phyloP scores from a whole-genome alignment of 2,888 invertebrate genomes.

The Sialis fuliginosa region DNA sequence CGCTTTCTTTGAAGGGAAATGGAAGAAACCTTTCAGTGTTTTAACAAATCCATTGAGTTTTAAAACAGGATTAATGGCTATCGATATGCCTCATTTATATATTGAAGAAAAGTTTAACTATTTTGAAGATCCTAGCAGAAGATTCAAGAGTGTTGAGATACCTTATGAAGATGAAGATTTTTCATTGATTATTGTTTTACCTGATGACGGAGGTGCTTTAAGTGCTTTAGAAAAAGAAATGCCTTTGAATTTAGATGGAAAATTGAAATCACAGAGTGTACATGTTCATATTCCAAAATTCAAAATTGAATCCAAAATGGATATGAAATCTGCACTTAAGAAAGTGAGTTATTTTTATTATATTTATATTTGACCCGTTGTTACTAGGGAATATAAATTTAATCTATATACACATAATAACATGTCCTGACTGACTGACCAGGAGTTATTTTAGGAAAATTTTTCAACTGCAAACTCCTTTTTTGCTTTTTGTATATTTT shows the following conservation, averaged over 20 bases:
- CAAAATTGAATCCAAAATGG: conserved; percentile 13
- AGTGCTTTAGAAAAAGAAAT: conserved; percentile 8
- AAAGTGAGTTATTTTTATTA: conserved; percentile 29
- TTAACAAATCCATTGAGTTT: conserved; percentile 10
- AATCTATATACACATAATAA: no score
- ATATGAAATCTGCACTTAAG: conserved; percentile 33
- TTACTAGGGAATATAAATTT: no score
- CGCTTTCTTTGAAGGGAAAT: conserved; percentile 19
- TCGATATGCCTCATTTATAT: conserved; percentile 18
- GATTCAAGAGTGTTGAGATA: conserved; percentile 18
- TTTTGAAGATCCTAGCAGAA: conserved; percentile 14
- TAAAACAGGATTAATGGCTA: conserved; percentile 11
- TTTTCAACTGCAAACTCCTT: no score
- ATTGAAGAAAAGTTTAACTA: conserved; percentile 14
- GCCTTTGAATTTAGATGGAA: conserved; percentile 7
- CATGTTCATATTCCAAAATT: conserved; percentile 12
- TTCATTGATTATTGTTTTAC: conserved; percentile 12
- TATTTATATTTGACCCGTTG: not conserved
- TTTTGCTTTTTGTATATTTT: no score
- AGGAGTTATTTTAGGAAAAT: no score
- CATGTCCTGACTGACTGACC: no score
- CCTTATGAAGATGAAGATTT: conserved; percentile 13
- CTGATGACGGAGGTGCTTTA: conserved; percentile 10
- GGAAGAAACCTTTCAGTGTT: conserved; percentile 8
- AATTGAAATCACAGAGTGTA: conserved; percentile 6